These are phyloP conservation scores for Oryzias celebensis DNA, from an alignment of 2,113 vertebrate species.

Conservation along the genomic window DNA sequence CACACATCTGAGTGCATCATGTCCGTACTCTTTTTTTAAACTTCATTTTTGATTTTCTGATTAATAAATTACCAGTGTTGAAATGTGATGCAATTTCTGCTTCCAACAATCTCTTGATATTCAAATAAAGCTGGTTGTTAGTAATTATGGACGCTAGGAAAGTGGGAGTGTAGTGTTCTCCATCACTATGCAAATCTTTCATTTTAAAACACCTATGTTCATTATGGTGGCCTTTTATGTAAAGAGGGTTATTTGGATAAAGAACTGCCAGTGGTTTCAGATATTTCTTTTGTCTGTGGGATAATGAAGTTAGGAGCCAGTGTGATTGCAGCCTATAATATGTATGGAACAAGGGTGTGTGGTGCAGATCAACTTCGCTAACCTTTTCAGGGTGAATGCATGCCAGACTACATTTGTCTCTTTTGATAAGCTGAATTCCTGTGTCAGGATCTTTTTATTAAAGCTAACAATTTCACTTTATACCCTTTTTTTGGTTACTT, in stretches of 20 bases:
- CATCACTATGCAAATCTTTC: conserved; percentile 71
- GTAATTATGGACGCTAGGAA: conserved; percentile 18
- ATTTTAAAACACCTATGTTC: conserved; percentile 42
- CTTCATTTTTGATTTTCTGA: conserved; percentile 26
- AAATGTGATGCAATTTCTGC: conserved; percentile 30
- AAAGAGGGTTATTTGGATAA: conserved; percentile 43
- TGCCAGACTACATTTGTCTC: conserved; percentile 10
- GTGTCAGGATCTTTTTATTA: conserved; percentile 12
- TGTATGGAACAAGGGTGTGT: conserved; percentile 21
- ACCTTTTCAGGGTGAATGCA: conserved; percentile 10
- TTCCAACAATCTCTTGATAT: conserved; percentile 58
- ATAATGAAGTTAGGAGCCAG: conserved; percentile 41
- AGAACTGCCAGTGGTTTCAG: conserved; percentile 28
- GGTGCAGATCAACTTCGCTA: conserved; percentile 29
- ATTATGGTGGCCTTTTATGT: conserved; percentile 57
- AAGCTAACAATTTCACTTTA: background rate
- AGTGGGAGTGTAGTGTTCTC: conserved; percentile 42
- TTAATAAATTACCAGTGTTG: conserved; percentile 18
- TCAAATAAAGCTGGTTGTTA: conserved; percentile 64
- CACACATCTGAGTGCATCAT: background rate
- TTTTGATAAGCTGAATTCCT: conserved; percentile 14
- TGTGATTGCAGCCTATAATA: conserved; percentile 41
- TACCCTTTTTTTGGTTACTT: background rate
- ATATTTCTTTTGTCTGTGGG: conserved; percentile 28
- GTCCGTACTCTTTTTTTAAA: conserved; percentile 14